Evolutionary conservation across 2,797 vertebrate species (phyloP), one percentile per base, ranked within the genome.

Genomic region (Pseudopleuronectes americanus): DNA sequence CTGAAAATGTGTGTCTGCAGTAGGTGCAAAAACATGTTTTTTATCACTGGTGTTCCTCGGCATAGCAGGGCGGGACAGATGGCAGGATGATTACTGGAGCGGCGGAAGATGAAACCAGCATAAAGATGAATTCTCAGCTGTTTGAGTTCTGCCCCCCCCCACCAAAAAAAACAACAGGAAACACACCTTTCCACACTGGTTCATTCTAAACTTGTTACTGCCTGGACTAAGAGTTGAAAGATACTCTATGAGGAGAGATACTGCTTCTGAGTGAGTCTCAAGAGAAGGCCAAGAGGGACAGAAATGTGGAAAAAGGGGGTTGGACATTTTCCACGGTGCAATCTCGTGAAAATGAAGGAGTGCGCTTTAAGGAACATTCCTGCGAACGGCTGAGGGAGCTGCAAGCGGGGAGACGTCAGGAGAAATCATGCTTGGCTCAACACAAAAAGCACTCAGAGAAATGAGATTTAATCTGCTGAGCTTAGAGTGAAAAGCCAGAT

Each of bases 371-470:
- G 84, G 76, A 76, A 81, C 85, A 87, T 89, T 90, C 79, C 76
- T 87, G 75, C 54, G 59, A 82, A 62, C 71, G 84, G 72, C 80
- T 54, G 69, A 78, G 71, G 59, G 86, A 88, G 72, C 86, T 74
- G 57, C 75, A 55, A 80, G 81, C 38, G 66, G 66, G 77, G 79
- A 89, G 81, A 87, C 31, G 85, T 91, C 87, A 85, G 72, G 82
- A 88, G 80, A 86, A 90, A 91, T 90, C 68, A 78, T 65, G 80
- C 88, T 85, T 84, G 85, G 81, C 88, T 90, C 84, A 56, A 87
- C 86, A 90, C 81, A 90, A 91, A 89, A 84, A 87, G 87, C 91
- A 90, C 87, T 92, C 76, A 80, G 64, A 90, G 83, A 92, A 91
- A 88, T 85, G 57, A 85, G 90, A 93, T 92, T 86, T 82, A 90